phyloP scores from a whole-genome alignment of 2,797 vertebrate genomes.

The Xenops minutus region DNA sequence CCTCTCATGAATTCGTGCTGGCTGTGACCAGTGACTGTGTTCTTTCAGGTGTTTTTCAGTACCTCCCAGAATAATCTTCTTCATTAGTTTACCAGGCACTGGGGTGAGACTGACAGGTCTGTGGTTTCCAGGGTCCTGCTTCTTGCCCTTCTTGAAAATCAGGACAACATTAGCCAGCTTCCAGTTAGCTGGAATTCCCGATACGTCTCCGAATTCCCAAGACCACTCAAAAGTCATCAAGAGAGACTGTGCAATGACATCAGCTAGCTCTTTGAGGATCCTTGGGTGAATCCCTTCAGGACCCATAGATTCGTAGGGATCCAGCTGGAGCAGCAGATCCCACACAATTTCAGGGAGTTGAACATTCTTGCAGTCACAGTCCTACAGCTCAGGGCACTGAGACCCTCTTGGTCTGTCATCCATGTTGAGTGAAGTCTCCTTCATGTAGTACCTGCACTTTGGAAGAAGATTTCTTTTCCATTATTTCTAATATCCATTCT shows the following conservation, averaged over 20 bases:
- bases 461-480: background rate
- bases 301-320: background rate
- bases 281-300: background rate
- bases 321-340: background rate
- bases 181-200: background rate
- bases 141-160: background rate
- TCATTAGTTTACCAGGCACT: background rate
- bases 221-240: background rate
- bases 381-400: background rate
- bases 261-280: background rate
- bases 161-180: background rate
- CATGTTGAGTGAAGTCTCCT: background rate
- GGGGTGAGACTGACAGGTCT: background rate
- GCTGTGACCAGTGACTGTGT: background rate
- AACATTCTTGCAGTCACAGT: background rate
- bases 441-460: background rate
- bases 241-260: background rate
- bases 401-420: background rate
- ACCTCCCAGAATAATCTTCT: background rate
- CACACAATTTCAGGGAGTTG: background rate
- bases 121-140: background rate
- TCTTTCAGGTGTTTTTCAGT: background rate
- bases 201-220: background rate
- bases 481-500: background rate
- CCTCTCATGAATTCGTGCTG: background rate